Conservation (phyloP, 2,888 invertebrate genomes). For the Tortricodes alternella region DNA sequence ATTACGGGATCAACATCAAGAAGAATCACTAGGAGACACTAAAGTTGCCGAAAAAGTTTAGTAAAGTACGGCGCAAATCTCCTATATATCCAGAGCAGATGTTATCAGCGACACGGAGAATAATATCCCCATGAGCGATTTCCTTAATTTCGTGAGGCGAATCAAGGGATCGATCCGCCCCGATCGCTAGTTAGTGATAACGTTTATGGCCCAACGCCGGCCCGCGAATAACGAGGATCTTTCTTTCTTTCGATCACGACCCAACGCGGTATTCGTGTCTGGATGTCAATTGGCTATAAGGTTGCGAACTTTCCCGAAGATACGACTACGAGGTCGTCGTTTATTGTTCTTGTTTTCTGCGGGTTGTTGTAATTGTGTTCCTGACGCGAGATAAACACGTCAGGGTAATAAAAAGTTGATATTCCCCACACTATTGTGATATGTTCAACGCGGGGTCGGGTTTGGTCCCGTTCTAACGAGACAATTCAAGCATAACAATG, state of each 20-base stretch:
- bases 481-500: neutral
- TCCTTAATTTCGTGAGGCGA: constrained; percentile 81
- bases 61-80: constrained; percentile 30
- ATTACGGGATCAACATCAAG: constrained; percentile 13
- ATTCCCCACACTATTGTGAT: constrained; percentile 22
- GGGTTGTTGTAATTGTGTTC: constrained; percentile 52
- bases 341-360: constrained; percentile 56
- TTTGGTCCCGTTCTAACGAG: constrained; percentile 6
- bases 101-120: constrained; percentile 55
- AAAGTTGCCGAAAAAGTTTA: constrained; percentile 29
- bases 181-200: constrained; percentile 79
- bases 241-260: constrained; percentile 76
- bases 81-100: constrained; percentile 46
- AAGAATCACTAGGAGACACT: constrained; percentile 26
- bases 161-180: constrained; percentile 79
- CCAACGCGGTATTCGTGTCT: constrained; percentile 65
- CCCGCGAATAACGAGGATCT: constrained; percentile 67
- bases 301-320: constrained; percentile 61
- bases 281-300: constrained; percentile 78
- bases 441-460: constrained; percentile 3
- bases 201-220: constrained; percentile 72
- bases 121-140: constrained; percentile 82
- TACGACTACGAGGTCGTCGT: constrained; percentile 34
- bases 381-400: constrained; percentile 52
- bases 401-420: constrained; percentile 37